Conservation (phyloP, 2,797 vertebrate species). For the Pelochelys cantorii region DNA sequence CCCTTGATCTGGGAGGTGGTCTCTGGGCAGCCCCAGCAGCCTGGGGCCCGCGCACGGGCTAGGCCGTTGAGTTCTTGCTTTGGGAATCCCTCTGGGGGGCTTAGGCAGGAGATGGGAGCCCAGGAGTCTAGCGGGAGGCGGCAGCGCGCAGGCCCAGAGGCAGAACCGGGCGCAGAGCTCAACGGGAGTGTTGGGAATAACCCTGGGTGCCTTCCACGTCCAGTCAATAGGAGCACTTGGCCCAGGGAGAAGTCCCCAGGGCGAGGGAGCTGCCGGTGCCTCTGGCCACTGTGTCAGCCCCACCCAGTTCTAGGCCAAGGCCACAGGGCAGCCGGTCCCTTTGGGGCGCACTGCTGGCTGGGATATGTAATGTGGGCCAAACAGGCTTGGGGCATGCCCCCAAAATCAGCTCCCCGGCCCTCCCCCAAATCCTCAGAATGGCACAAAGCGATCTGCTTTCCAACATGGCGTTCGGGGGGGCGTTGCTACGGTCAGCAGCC, state of each 20-base stretch:
- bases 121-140: no score
- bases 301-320: neutral
- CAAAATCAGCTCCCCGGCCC: neutral
- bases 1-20: neutral
- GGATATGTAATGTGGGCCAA: neutral
- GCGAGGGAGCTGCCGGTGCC: neutral
- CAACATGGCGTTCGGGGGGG: neutral
- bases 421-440: neutral
- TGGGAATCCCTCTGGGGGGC: neutral
- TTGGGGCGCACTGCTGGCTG: neutral
- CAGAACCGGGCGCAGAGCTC: no score
- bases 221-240: neutral
- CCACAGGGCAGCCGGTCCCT: neutral
- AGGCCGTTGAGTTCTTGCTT: neutral
- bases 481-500: neutral
- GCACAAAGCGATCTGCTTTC: neutral
- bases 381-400: neutral
- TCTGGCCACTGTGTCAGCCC: neutral
- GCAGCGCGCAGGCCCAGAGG: no score
- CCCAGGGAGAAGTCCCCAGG: neutral
- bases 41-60: neutral
- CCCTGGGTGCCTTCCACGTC: no score
- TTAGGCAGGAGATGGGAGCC: no score
- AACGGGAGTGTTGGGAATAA: no score
- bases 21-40: neutral